Conservation (phyloP, 2,113 vertebrate genomes). For the Dendropsophus ebraccatus region DNA sequence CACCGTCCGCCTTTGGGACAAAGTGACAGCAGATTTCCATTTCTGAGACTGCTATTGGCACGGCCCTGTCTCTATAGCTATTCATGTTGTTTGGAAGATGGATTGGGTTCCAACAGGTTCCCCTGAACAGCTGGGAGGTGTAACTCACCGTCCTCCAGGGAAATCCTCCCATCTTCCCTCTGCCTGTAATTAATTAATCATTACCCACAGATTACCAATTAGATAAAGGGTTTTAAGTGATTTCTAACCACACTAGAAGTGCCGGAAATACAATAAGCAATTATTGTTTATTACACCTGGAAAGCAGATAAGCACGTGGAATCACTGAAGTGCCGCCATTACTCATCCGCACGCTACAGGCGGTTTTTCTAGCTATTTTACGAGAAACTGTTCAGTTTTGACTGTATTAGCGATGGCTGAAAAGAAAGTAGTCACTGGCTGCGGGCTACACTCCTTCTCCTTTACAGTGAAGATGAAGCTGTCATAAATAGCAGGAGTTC, state of each 20-base stretch:
- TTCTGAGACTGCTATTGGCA: slow-evolving; percentile 36
- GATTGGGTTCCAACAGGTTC: slow-evolving; percentile 61
- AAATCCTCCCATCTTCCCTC: slow-evolving; percentile 59
- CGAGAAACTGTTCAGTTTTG: slow-evolving; percentile 17
- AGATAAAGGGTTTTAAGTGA: slow-evolving; percentile 62
- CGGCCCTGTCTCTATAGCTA: slow-evolving; percentile 43
- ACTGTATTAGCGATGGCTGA: background rate
- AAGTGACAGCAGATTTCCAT: slow-evolving; percentile 53
- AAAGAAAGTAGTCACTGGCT: background rate
- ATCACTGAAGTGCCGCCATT: slow-evolving; percentile 19
- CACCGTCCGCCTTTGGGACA: slow-evolving; percentile 43
- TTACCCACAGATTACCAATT: slow-evolving; percentile 60
- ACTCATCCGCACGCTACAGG: slow-evolving; percentile 29
- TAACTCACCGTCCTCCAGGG: slow-evolving; percentile 53
- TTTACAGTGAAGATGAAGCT: background rate
- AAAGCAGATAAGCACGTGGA: slow-evolving; percentile 46
- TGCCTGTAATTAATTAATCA: slow-evolving; percentile 65
- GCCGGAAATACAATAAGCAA: slow-evolving; percentile 43
- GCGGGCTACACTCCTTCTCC: background rate
- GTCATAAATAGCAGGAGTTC: background rate
- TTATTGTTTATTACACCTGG: slow-evolving; percentile 28
- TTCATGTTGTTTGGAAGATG: slow-evolving; percentile 54
- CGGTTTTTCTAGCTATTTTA: slow-evolving; percentile 37
- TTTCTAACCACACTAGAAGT: slow-evolving; percentile 50
- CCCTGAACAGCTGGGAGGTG: slow-evolving; percentile 60